phyloP scores from a whole-genome alignment of 2,797 vertebrate species.

The Galago senegalensis region DNA sequence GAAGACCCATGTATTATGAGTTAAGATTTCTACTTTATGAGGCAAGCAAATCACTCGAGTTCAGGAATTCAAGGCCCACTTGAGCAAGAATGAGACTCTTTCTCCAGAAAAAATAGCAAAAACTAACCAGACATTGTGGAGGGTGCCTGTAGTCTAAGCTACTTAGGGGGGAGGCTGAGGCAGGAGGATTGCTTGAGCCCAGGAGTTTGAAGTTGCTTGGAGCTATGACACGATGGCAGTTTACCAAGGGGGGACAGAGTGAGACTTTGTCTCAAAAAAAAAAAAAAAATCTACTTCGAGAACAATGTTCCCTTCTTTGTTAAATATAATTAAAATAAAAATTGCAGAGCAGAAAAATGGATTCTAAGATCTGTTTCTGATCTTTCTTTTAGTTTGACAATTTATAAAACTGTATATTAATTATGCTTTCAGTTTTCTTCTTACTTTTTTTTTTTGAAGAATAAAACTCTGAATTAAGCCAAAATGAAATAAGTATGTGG shows the following conservation, averaged over 20 bases:
- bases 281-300: not conserved
- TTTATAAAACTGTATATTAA: not conserved
- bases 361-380: not conserved
- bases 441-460: not conserved
- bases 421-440: not conserved
- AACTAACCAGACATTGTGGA: too few species aligned
- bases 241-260: too few species aligned
- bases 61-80: too few species aligned
- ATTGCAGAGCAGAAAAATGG: not conserved
- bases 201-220: too few species aligned
- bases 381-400: not conserved
- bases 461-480: not conserved
- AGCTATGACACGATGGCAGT: too few species aligned
- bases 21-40: not conserved
- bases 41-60: too few species aligned
- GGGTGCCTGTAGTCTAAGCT: too few species aligned
- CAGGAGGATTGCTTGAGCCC: too few species aligned
- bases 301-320: not conserved
- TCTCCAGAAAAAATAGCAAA: too few species aligned
- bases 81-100: too few species aligned
- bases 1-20: not conserved
- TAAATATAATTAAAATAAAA: not conserved
- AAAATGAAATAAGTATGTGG: not conserved
- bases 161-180: too few species aligned
- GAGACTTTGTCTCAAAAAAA: too few species aligned